Evolutionary conservation across 2,797 vertebrate genomes (phyloP), one percentile per base, ranked within the genome.

Genomic region (Myotis planiceps): DNA sequence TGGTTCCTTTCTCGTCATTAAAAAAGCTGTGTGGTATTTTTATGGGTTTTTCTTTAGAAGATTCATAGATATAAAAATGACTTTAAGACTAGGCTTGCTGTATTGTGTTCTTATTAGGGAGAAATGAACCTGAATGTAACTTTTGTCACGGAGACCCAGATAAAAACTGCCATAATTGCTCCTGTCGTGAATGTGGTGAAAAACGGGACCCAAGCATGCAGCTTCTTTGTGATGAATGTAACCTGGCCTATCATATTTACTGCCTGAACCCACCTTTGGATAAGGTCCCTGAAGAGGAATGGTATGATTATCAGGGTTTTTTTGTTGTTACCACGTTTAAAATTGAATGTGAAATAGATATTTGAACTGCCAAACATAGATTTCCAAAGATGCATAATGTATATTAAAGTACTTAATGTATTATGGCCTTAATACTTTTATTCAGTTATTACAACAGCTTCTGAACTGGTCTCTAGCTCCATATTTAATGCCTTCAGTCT

Each of bases 231-330:
- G 99, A 99, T 88, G 99, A 99, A 98, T 99, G 99, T 98, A 99
- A 99, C 98, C 99, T 99, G 99, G 99, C 99, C 81, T 99, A 99
- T 98, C 99, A 99, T 97, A 99, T 99, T 98, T 99, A 99, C 98
- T 99, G 99, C 98, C 98, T 99, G 98, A 99, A 99, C 98, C 99
- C 99, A n/a, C 99, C 99, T 7, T 99, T 99, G 98, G 98, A 99
- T 97, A 99, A 99, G 98, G 99, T 99, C 98, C 99, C 99, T 25
- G 99, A 99, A 96, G 99, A 99, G 90, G 99, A 99, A 97, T 99
- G 99, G 99, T 99, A 99, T 99, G 99, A 97, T 97, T 97, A 90
- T 89, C 89, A 55, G 51, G 51, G 47, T 65, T 74, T 78, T 72
- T n/a, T 93, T 83, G 45, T 80, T 89, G 19, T 82, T 89, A 14